Evolutionary conservation across 2,888 invertebrate species (phyloP).

Genomic region (Blomia tropicalis): DNA sequence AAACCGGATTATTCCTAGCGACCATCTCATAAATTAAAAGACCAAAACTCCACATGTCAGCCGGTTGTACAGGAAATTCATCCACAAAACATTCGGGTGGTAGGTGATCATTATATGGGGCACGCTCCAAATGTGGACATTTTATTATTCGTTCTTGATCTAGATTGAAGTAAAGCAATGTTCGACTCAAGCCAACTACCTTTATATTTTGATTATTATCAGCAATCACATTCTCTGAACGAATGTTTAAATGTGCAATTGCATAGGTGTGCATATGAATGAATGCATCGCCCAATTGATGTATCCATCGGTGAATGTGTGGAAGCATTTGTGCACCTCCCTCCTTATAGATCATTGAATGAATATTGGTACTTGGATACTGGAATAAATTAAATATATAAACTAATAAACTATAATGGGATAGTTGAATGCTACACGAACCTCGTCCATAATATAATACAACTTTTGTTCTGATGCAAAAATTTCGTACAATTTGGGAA

Average conservation of each 20-base stretch:
- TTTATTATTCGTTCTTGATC: slow-evolving; percentile 3
- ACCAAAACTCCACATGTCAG: slow-evolving; percentile 14
- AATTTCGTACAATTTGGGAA: slow-evolving; percentile 2
- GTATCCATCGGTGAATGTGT: not conserved
- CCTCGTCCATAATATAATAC: slow-evolving; percentile 2
- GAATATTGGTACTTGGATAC: too few species aligned
- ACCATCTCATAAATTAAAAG: slow-evolving; percentile 5
- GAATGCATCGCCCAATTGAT: slow-evolving; percentile 8
- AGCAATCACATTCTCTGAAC: slow-evolving; percentile 15
- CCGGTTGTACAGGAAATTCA: not conserved
- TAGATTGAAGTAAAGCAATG: slow-evolving; percentile 3
- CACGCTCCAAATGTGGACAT: not conserved
- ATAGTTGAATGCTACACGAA: too few species aligned
- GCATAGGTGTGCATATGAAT: slow-evolving; percentile 5
- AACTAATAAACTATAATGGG: not conserved
- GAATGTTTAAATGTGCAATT: slow-evolving; percentile 17
- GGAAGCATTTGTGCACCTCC: too few species aligned
- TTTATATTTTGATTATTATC: not conserved
- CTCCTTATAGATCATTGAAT: not conserved
- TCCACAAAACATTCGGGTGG: slow-evolving; percentile 6
- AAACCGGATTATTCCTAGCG: not conserved
- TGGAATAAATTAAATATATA: too few species aligned
- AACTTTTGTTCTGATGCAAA: slow-evolving; percentile 1
- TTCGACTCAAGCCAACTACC: not conserved
- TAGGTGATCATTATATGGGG: not conserved